Base-by-base conservation (phyloP, 1,140 invertebrate genomes). In the Riptortus pedestris region DNA sequence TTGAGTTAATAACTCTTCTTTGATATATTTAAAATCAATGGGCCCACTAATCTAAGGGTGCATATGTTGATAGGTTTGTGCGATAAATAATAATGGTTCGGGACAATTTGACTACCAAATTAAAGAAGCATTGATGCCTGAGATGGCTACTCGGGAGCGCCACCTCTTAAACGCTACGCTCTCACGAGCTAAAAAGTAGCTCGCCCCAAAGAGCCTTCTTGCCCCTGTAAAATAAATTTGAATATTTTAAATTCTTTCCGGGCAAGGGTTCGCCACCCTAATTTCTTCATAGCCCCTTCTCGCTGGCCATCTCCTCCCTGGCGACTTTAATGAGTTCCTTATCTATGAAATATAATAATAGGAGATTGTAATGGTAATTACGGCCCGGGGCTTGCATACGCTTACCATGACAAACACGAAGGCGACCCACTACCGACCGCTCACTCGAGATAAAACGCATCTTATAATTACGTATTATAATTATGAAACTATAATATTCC, bases 211-310 rank as follows among this genome's bases (percentile, higher is more conserved):
- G n/a, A n/a, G n/a, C n/a, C n/a, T n/a, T n/a, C n/a, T n/a, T n/a
- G n/a, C n/a, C n/a, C n/a, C n/a, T n/a, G n/a, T n/a, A n/a, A 22
- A 60, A 60, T 31, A 60, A 58, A 27, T 38, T 33, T 28, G 58
- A 60, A 60, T 60, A 60, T 29, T 60, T 60, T 60, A 60, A 60
- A 60, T 60, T 60, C 38, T 33, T 29, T 31, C 58, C 18, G 27
- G 27, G 20, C 24, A 18, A 18, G 27, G 18, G 27, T 29, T 29
- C 20, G 27, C 26, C 58, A 12, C 31, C 29, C 58, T 60, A 47
- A 47, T 47, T 47, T 47, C 16, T 47, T 20, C 45, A 22, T n/a
- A 20, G 22, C n/a, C 18, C 18, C 18, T 47, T 47, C 45, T 47
- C 9, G 45, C 45, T 47, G 45, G 45, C 18, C 45, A 9, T 22